Base-by-base conservation (phyloP, 64 coral and sea anemone genomes). In the Montipora cactus region DNA sequence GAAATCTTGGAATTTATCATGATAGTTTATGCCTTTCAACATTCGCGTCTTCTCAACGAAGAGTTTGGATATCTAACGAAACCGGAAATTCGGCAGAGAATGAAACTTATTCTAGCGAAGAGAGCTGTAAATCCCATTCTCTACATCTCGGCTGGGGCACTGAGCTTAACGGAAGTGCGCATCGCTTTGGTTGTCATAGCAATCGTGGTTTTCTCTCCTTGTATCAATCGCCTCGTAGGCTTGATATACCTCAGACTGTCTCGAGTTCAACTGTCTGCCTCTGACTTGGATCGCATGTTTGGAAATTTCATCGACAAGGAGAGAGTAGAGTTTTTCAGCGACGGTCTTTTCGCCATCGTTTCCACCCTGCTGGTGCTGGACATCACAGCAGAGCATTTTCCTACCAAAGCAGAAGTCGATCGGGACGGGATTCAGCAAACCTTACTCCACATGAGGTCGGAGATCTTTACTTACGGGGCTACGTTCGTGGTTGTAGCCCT, bases 311-410 rank as follows among this genome's bases (percentile, higher is more conserved):
- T 99, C 3, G 92, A 96, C 21, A 99, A 93, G 49, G 98, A 99
- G 37, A 93, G 98, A 94, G 95, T 99, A 3, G 98, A 99, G 48
- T 96, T 92, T 49, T 99, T 96, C 50, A 96, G 95, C 90, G 98
- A 99, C 87, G 98, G 98, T 8, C 92, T 95, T 72, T 99, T 94
- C 92, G 95, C 98, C 4, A 99, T 99, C 48, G 98, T 96, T 19
- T 89, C 98, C 5, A 99, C 98, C 4, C 89, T 99, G 13, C 79
- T 99, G 49, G 92, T 99, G 21, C 55, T 99, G 57, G 98, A 99
- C 71, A 96, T 99, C 18, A 96, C 86, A 47, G 55, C 98, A 4
- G 98, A 99, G 45, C 82, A 96, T 57, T 96, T 99, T 59, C 98
- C 98, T 11, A 89, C 89, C 6, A 44, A 80, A 61, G 59, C 59